Conservation (phyloP, 2,113 vertebrate genomes). For the Spilogale gracilis region DNA sequence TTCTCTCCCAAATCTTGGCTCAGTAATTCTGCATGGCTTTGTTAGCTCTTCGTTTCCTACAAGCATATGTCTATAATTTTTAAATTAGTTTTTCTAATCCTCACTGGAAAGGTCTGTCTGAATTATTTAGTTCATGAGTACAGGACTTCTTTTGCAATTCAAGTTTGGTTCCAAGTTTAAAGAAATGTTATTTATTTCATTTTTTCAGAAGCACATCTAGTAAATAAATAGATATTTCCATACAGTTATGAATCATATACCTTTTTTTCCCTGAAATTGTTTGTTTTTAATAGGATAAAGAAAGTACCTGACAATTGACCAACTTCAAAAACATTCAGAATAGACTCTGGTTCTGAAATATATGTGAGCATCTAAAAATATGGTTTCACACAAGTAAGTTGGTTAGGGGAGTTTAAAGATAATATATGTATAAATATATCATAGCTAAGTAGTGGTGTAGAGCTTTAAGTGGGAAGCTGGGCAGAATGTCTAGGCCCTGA, state of each 20-base stretch:
- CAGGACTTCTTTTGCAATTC: not conserved
- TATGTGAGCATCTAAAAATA: not conserved
- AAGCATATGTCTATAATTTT: not conserved
- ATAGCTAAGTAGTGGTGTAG: not conserved
- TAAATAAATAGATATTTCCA: not conserved
- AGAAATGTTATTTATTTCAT: not conserved
- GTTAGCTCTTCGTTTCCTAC: not conserved
- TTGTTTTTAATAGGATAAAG: not conserved
- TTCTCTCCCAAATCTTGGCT: not conserved
- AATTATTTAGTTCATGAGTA: not conserved
- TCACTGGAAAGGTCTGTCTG: not conserved
- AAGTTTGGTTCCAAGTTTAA: not conserved
- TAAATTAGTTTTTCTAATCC: not conserved
- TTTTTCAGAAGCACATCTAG: not conserved
- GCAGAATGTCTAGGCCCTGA: not conserved
- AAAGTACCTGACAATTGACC: not conserved
- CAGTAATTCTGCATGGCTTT: not conserved
- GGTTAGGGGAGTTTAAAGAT: not conserved
- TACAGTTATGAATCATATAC: not conserved
- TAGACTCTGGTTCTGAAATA: conserved; percentile 12
- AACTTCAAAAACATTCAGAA: not conserved
- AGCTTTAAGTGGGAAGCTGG: not conserved
- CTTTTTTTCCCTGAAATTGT: not conserved
- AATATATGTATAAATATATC: not conserved
- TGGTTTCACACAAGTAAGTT: not conserved